Base-by-base conservation (phyloP, 2,113 vertebrate species). In the Anser cygnoides region DNA sequence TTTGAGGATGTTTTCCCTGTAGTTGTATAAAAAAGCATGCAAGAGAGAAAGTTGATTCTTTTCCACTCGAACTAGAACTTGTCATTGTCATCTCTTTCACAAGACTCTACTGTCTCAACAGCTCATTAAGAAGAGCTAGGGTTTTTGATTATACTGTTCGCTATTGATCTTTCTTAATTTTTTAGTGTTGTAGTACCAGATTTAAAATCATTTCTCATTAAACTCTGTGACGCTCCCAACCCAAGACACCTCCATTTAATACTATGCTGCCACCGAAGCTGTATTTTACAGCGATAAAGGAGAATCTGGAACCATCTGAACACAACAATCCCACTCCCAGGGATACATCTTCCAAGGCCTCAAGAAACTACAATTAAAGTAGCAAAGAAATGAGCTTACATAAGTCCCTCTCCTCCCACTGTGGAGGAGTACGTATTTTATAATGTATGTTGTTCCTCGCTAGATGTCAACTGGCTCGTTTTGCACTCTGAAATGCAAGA, bases 1-100 rank as follows among this genome's bases (percentile, higher is more conserved):
- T 4, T 10, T 37, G 10, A 29, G 31, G 1, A 3, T 8, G 4
- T 18, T 9, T 58, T 49, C 54, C 68, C 17, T 19, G 0, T 0
- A 10, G 44, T 0, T 57, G 49, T 6, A 23, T 3, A 57, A 59
- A 59, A 22, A 39, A 26, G 10, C 0, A 7, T 26, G 35, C 41
- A 44, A 28, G 65, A 57, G 49, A 35, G 22, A 37, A 65, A 70
- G 55, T 0, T 13, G 29, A 3, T 22, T 18, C 31, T 81, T 71
- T 44, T 44, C 70, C 44, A 46, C 63, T 57, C 54, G 14, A 59
- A 50, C 4, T 3, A 11, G 46, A 57, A 46, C 54, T 68, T 72
- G 61, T 46, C 79, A 44, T 2, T 31, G 7, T 9, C 46, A 10
- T 49, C 52, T 44, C 54, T 62, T 46, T n/a, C 49, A 29, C 54